Evolutionary conservation across 1,140 invertebrate species (phyloP), one percentile per base, ranked within the genome.

Genomic region (Drosophila burlai): DNA sequence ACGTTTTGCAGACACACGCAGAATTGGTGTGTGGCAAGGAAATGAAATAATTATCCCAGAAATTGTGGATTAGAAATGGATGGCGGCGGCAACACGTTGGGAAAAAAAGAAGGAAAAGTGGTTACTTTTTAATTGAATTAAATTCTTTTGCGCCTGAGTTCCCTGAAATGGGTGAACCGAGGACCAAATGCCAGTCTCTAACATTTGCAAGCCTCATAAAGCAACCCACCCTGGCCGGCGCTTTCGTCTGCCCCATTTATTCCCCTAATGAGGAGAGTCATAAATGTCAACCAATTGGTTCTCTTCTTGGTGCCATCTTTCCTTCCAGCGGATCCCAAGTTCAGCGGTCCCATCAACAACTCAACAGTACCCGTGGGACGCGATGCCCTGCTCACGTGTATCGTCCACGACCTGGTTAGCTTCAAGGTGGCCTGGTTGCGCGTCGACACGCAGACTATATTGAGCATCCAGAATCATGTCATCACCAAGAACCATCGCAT

Each of bases 401-500:
- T 96, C 55, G 96, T 97, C 58, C 96, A 97, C 93, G 96, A 97
- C 91, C 94, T 97, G 74, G 95, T 95, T 55, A 94, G 94, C 58
- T 97, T 95, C 92, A 97, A 97, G 95, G 96, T 97, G 77, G 97
- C 97, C 69, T 98, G 97, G 97, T 93, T 98, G 85, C 95, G 97
- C 72, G 97, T 97, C 47, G 97, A 98, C 93, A 97, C 97, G 59
- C 97, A 98, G 93, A 98, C 97, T n/a, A 97, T 98, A 87, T 93
- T 98, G 77, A 97, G 97, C 65, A 97, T 98, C 71, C 97, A 97
- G 58, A 96, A 95, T 72, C 96, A 97, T 92, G 97, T 98, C 46
- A 97, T 98, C 74, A 97, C 97, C 9, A 97, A 97, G 93, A 98
- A 97, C 92, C 96, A 96, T 87, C 94, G 97, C 54, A 97, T 98